Evolutionary conservation across 2,113 vertebrate genomes (phyloP).

Genomic region (Xenus cinereus): DNA sequence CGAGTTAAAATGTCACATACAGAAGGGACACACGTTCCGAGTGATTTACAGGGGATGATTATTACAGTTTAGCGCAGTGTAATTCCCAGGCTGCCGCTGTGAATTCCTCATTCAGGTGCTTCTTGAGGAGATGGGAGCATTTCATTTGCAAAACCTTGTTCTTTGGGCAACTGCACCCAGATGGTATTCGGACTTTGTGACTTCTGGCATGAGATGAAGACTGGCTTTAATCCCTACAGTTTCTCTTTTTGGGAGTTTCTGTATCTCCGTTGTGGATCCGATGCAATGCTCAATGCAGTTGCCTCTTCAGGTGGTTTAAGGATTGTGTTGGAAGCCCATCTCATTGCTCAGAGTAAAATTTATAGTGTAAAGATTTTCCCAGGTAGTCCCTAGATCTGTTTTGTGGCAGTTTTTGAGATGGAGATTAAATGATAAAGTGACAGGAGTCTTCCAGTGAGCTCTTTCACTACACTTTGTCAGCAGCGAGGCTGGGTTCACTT

Average conservation of each 20-base stretch:
- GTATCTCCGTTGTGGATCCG: neutral
- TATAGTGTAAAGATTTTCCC: neutral
- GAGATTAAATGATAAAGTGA: neutral
- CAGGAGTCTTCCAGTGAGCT: neutral
- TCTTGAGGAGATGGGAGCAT: neutral
- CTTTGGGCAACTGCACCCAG: neutral
- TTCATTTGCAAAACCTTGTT: neutral
- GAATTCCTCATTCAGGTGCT: neutral
- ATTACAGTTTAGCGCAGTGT: neutral
- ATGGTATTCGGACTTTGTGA: neutral
- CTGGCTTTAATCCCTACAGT: neutral
- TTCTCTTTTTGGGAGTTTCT: neutral
- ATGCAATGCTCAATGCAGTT: neutral
- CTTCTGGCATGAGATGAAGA: neutral
- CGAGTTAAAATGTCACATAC: fast-evolving
- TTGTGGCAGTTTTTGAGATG: neutral
- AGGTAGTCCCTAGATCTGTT: neutral
- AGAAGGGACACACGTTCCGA: neutral
- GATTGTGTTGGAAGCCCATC: neutral
- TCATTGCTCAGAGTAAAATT: neutral
- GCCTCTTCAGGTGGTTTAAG: neutral
- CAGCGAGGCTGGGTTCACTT: neutral
- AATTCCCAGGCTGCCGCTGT: neutral
- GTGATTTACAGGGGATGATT: neutral
- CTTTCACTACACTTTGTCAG: neutral